phyloP scores from a whole-genome alignment of 2,888 invertebrate species.

The Tinea trinotella region DNA sequence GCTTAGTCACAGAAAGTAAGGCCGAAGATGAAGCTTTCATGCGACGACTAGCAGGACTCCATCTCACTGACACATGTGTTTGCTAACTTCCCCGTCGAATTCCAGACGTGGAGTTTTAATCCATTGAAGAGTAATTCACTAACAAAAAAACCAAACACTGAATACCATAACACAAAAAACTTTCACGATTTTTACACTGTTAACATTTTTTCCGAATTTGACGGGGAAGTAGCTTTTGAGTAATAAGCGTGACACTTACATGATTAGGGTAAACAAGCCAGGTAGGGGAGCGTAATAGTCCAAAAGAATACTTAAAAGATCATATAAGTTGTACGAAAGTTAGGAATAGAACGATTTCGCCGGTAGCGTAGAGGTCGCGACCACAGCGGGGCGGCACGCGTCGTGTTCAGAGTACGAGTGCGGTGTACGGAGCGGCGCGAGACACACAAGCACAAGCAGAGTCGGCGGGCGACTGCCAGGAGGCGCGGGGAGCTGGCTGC shows the following conservation, averaged over 20 bases:
- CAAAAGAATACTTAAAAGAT: constrained; percentile 53
- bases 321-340: constrained; percentile 67
- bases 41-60: constrained; percentile 24
- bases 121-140: constrained; percentile 30
- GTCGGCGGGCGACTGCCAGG: constrained; percentile 74
- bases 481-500: constrained; percentile 45
- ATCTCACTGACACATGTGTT: constrained; percentile 18
- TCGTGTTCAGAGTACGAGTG: constrained; percentile 71
- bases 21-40: constrained; percentile 33
- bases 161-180: constrained; percentile 42
- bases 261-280: constrained; percentile 69
- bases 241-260: constrained; percentile 70
- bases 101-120: constrained; percentile 48
- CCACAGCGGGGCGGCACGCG: constrained; percentile 71
- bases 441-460: constrained; percentile 72
- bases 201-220: constrained; percentile 65
- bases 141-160: constrained; percentile 47
- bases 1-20: constrained; percentile 22
- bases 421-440: constrained; percentile 71
- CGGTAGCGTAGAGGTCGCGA: constrained; percentile 74
- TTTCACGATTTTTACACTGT: constrained; percentile 56
- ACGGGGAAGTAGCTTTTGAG: constrained; percentile 50
- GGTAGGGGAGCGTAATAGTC: constrained; percentile 64
- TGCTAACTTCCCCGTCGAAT: constrained; percentile 53
- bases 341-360: constrained; percentile 60